Evolutionary conservation across 1,140 invertebrate species (phyloP).

Genomic region (Orchesella cincta): DNA sequence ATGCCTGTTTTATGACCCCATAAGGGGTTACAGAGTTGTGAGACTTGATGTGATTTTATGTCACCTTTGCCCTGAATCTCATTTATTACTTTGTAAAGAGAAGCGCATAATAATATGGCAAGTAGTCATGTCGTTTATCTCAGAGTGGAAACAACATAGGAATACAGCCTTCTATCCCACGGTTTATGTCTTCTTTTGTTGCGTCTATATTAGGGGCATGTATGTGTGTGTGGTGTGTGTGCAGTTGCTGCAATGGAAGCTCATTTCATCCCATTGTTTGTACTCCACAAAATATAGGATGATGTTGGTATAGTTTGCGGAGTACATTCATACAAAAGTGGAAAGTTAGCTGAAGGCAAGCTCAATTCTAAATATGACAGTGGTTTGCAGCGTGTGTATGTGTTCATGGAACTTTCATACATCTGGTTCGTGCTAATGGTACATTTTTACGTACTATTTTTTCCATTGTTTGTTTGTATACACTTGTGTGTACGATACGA

Average conservation of each 20-base stretch:
- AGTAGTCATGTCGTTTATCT: conserved; percentile 6
- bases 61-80: conserved; percentile 23
- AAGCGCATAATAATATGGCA: neutral
- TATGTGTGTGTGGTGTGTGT: neutral
- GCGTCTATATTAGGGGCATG: too few species aligned
- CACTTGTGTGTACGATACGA: neutral
- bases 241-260: neutral
- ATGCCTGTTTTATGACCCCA: conserved; percentile 24
- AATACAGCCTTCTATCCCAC: neutral
- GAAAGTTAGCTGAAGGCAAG: neutral
- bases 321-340: neutral
- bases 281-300: neutral
- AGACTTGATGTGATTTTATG: conserved; percentile 25
- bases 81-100: conserved; percentile 12
- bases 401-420: neutral
- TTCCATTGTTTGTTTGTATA: conserved; percentile 19
- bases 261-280: neutral
- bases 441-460: too few species aligned
- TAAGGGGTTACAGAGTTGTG: conserved; percentile 9
- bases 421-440: neutral
- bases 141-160: neutral
- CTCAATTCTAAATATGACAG: neutral
- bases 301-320: neutral
- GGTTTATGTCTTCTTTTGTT: neutral
- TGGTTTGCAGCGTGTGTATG: neutral